Evolutionary conservation across 2,888 invertebrate genomes (phyloP).

Genomic region (Hydroisotoma schaefferi): DNA sequence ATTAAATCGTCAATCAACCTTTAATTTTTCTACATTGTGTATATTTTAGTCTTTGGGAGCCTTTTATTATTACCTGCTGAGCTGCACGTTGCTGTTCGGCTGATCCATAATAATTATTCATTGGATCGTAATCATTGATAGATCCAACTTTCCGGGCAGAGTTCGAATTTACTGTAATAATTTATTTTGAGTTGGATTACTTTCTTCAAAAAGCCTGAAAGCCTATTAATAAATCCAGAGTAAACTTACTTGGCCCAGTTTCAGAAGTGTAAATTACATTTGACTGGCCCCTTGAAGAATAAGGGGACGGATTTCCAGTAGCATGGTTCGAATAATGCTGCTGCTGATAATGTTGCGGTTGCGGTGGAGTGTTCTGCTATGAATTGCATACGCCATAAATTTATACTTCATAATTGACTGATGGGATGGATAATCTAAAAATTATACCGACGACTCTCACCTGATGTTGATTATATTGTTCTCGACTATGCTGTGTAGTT

Average conservation of each 20-base stretch:
- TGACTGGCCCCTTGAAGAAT: slow-evolving; percentile 43
- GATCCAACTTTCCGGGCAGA: slow-evolving; percentile 73
- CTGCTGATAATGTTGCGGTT: slow-evolving; percentile 56
- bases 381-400: too few relatives aligned
- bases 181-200: background rate
- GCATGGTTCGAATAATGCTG: slow-evolving; percentile 58
- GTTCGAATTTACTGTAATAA: slow-evolving; percentile 56
- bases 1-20: background rate
- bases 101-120: slow-evolving; percentile 81
- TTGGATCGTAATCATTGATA: slow-evolving; percentile 92
- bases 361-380: slow-evolving; percentile 15
- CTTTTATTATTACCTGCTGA: slow-evolving; percentile 7
- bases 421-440: too few relatives aligned
- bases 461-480: slow-evolving; percentile 61
- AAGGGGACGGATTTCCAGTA: slow-evolving; percentile 38
- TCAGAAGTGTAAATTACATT: slow-evolving; percentile 76
- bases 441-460: slow-evolving; percentile 12
- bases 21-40: background rate
- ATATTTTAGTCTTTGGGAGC: background rate
- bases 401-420: too few relatives aligned
- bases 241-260: slow-evolving; percentile 55
- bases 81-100: slow-evolving; percentile 52
- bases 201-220: background rate
- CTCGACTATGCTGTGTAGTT: slow-evolving; percentile 39
- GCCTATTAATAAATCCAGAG: slow-evolving; percentile 6